Evolutionary conservation across 2,888 invertebrate species (phyloP).

Genomic region (Tromatobia lineatoria): DNA sequence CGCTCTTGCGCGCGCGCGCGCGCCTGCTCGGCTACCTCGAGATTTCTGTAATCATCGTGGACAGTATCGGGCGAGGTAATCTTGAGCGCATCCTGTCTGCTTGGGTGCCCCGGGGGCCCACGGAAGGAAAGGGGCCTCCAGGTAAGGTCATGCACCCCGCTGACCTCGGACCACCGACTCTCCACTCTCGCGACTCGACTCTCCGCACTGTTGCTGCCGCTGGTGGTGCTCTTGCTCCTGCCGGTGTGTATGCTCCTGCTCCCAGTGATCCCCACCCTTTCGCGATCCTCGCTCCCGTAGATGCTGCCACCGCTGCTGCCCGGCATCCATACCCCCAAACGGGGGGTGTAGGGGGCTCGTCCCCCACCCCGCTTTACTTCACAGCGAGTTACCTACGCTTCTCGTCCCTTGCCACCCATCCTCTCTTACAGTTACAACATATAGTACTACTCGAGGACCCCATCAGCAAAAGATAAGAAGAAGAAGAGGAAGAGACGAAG

Average conservation of each 20-base stretch:
- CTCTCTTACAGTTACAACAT: slow-evolving; percentile 50
- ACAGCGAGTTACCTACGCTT: slow-evolving; percentile 25
- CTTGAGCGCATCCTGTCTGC: slow-evolving; percentile 84
- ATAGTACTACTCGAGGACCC: slow-evolving; percentile 18
- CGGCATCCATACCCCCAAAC: slow-evolving; percentile 40
- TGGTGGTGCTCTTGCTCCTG: slow-evolving; percentile 43
- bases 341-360: slow-evolving; percentile 27
- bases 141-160: slow-evolving; percentile 85
- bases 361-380: slow-evolving; percentile 37
- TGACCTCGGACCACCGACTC: slow-evolving; percentile 84
- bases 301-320: slow-evolving; percentile 37
- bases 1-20: slow-evolving; percentile 26
- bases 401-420: slow-evolving; percentile 36
- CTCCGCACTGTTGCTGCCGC: slow-evolving; percentile 46
- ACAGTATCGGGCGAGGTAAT: slow-evolving; percentile 83
- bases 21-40: slow-evolving; percentile 80
- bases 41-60: slow-evolving; percentile 84
- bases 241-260: slow-evolving; percentile 60
- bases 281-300: slow-evolving; percentile 21
- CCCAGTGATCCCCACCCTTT: slow-evolving; percentile 50
- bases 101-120: slow-evolving; percentile 77
- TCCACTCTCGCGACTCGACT: slow-evolving; percentile 60
- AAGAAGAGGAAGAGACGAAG: background rate
- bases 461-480: slow-evolving; percentile 2
- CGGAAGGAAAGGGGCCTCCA: slow-evolving; percentile 84